These are phyloP conservation scores for Typhlichthys subterraneus DNA, from an alignment of 2,797 vertebrate species.

Conservation along the genomic window DNA sequence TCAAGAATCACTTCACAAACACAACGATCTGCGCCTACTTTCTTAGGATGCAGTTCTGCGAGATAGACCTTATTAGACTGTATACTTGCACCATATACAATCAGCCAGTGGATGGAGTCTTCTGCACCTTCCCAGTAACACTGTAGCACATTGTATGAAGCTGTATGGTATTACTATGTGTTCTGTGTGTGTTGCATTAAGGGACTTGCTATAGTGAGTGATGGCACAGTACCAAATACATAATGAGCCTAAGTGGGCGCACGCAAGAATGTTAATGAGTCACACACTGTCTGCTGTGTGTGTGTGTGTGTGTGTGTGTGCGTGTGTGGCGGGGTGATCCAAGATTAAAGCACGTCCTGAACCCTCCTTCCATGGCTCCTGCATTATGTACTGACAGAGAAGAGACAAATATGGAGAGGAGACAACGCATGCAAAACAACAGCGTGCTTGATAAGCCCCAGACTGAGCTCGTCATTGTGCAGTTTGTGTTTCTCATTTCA, in stretches of 20 bases:
- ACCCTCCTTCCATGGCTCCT: slow-evolving; percentile 40
- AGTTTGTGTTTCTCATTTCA: slow-evolving; percentile 63
- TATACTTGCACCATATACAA: too few relatives aligned
- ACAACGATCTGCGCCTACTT: background rate
- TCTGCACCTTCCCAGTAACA: too few relatives aligned
- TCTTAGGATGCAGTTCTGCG: too few relatives aligned
- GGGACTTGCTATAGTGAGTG: slow-evolving; percentile 18
- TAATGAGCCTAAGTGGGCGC: slow-evolving; percentile 51
- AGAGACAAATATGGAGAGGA: slow-evolving; percentile 2
- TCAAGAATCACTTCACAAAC: slow-evolving; percentile 34
- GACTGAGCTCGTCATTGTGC: slow-evolving; percentile 31
- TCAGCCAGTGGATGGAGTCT: too few relatives aligned
- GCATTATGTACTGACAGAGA: slow-evolving; percentile 36
- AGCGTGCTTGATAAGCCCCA: slow-evolving; percentile 36
- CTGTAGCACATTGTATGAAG: slow-evolving; percentile 7
- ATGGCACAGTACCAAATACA: slow-evolving; percentile 29
- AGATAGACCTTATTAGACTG: too few relatives aligned
- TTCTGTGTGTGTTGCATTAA: slow-evolving; percentile 22
- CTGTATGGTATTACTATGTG: background rate
- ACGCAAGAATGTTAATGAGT: slow-evolving; percentile 61
- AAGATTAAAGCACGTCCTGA: slow-evolving; percentile 22
- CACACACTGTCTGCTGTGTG: slow-evolving; percentile 34
- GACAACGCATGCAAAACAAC: background rate
- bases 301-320: slow-evolving; percentile 13
- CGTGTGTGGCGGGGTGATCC: background rate